phyloP scores from a whole-genome alignment of 2,113 vertebrate species.

The Toxostoma redivivum region DNA sequence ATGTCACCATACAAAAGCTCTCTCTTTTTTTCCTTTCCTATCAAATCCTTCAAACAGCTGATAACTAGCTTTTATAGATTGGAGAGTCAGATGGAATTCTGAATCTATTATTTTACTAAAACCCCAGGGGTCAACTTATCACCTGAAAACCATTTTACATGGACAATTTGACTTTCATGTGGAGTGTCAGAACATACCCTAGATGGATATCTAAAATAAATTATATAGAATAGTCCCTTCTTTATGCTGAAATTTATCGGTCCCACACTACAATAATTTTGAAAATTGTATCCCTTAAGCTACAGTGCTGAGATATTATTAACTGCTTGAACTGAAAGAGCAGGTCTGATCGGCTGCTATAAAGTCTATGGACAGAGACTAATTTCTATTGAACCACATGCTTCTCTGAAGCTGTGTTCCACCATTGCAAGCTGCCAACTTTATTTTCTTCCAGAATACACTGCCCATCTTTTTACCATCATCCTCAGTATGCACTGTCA shows the following conservation, averaged over 20 bases:
- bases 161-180: constrained; percentile 82
- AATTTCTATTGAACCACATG: constrained; percentile 68
- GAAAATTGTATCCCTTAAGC: constrained; percentile 77
- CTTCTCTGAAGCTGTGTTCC: constrained; percentile 61
- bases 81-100: constrained; percentile 75
- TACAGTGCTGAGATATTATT: constrained; percentile 71
- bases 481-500: not conserved
- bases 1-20: constrained; percentile 67
- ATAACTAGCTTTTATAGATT: constrained; percentile 78
- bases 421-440: constrained; percentile 60
- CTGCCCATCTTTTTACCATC: constrained; percentile 12
- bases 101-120: constrained; percentile 76
- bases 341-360: constrained; percentile 58
- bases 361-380: constrained; percentile 59
- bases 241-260: constrained; percentile 75
- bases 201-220: constrained; percentile 81
- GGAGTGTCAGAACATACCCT: constrained; percentile 74
- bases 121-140: constrained; percentile 80
- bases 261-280: constrained; percentile 81
- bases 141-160: constrained; percentile 78
- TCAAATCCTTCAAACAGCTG: constrained; percentile 76
- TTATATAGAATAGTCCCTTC: constrained; percentile 74
- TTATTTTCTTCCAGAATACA: constrained; percentile 50
- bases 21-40: constrained; percentile 47
- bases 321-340: constrained; percentile 70